A percentile compares a stretch with the other conserved stretches of the same genome.
These are phyloP conservation scores for Idaea dimidiata DNA, from an alignment of 2,888 invertebrate species.

Conservation along the genomic window DNA sequence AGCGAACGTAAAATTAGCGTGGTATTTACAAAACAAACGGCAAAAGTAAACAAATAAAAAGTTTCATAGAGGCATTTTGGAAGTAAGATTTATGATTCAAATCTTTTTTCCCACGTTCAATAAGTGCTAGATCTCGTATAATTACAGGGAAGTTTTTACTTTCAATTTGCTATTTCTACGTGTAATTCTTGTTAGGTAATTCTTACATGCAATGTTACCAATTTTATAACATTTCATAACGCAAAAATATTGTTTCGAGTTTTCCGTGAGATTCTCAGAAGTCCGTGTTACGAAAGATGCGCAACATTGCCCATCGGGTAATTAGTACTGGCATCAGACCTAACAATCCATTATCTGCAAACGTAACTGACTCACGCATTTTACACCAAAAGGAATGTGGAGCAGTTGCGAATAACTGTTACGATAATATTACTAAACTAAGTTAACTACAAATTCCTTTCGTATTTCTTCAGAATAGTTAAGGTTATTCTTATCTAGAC, in stretches of 20 bases:
- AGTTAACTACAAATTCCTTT: conserved; percentile 16
- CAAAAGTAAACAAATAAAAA: background rate
- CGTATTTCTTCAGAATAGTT: conserved; percentile 1
- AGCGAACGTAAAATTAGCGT: no score
- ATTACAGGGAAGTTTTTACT: background rate
- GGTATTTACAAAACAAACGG: no score
- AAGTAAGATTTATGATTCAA: background rate
- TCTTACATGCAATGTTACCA: background rate
- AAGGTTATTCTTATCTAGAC: background rate
- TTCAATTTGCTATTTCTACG: background rate
- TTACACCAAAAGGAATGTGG: conserved; percentile 29
- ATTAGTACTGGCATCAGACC: conserved; percentile 8
- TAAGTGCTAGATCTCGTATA: background rate
- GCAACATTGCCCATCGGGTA: conserved; percentile 6
- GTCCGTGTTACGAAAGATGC: background rate
- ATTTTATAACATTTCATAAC: background rate
- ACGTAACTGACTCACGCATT: conserved; percentile 29
- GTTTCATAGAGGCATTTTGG: background rate
- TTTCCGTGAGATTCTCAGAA: background rate
- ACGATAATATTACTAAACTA: conserved; percentile 20
- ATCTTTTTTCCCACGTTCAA: background rate
- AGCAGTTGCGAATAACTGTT: conserved; percentile 30
- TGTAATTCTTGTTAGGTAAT: background rate
- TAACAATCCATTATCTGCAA: conserved; percentile 11
- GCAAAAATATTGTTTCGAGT: background rate